Base-by-base conservation (phyloP, 1,140 invertebrate species). In the Penaeus chinensis region DNA sequence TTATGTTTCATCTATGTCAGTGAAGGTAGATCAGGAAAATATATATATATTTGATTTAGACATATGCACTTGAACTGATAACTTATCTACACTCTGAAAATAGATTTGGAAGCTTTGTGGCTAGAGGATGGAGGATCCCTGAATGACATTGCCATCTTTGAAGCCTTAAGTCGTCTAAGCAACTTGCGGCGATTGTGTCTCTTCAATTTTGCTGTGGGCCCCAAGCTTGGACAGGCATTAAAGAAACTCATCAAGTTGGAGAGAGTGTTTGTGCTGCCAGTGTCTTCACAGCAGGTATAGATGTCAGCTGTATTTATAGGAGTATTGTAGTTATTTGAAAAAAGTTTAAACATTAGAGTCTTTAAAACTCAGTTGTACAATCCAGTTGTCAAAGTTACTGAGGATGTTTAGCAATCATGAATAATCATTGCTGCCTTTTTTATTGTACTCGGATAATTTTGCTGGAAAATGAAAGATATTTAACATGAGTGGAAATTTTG, bases 141-240 rank as follows among this genome's bases (percentile, higher is more conserved):
- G 16, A 79, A n/a, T 32, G 84, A 85, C 42, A 22, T n/a, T 65
- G 11, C 16, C 47, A 69, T 85, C 22, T 78, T 24, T 60, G 84
- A 85, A 65, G 84, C 62, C 13, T 8, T 85, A 60, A 85, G 74
- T 69, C 84, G 77, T 13, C 77, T 85, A 20, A 42, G 18, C 77
- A 78, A 69, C 24, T 37, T 85, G 20, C 76, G 84, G 65, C 84
- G 84, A 42, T 79, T 85, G 62, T 85, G 84, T 47, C 84, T 85
- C 63, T 85, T 85, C 63, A 85, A 80, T 27, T 85, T 85, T 47
- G 62, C 66, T 16, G 76, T 85, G 16, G 84, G 84, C 20, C 62
- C 77, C 20, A 85, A 80, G 63, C 37, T 85, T 20, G 84, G 84
- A 47, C 32, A 79, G 11, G 84, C 84, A 63, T 65, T 85, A 18